Conservation (phyloP, 2,113 vertebrate genomes). For the Chauna torquata region DNA sequence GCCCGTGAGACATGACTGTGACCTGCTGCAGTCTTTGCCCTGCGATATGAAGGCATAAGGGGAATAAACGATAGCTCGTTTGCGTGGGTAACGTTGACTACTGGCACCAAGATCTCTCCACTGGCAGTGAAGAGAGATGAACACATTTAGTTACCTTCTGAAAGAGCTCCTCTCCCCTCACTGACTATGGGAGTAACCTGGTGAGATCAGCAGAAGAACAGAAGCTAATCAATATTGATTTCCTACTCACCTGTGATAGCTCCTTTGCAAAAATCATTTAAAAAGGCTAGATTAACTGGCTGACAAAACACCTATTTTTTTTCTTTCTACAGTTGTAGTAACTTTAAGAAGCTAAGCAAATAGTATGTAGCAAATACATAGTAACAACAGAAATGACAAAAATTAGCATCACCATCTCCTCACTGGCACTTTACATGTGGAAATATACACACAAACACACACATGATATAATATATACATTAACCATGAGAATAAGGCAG, state of each 20-base stretch:
- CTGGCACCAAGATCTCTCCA: not conserved
- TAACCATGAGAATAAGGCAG: not conserved
- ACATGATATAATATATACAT: not conserved
- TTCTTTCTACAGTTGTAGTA: not conserved
- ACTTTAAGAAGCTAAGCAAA: not conserved
- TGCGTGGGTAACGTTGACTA: not conserved
- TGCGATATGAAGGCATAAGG: not conserved
- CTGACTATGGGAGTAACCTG: not conserved
- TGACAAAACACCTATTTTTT: not conserved
- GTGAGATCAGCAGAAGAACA: not conserved
- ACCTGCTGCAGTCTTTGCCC: not conserved
- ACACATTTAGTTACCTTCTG: not conserved
- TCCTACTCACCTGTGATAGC: not conserved
- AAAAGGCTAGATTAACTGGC: not conserved
- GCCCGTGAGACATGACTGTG: not conserved
- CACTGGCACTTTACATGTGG: not conserved
- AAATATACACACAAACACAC: not conserved
- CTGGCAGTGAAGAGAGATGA: not conserved
- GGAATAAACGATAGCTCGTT: not conserved
- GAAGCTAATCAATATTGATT: not conserved
- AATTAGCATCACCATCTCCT: not conserved
- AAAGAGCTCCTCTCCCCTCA: not conserved
- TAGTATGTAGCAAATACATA: not conserved
- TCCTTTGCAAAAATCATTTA: not conserved
- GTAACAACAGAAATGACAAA: not conserved